A percentile compares a stretch with the other conserved stretches of the same genome.
These are phyloP conservation scores for Falco biarmicus DNA, from an alignment of 2,797 vertebrate species.

Conservation along the genomic window DNA sequence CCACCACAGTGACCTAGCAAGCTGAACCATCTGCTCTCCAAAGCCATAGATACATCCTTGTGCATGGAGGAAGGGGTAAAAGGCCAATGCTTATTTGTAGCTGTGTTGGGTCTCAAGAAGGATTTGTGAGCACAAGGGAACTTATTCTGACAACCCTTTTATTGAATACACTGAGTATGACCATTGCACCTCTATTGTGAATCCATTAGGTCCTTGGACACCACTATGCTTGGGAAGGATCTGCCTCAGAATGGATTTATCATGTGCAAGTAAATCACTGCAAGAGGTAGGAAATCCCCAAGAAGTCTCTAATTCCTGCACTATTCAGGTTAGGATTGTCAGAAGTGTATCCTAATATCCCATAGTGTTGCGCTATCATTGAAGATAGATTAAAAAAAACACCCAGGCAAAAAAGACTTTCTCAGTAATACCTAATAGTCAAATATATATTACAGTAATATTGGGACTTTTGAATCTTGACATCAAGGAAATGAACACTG, in stretches of 20 bases:
- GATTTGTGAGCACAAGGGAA: neutral
- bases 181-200: neutral
- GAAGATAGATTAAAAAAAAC: neutral
- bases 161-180: neutral
- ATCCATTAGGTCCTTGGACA: neutral
- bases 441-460: slow-evolving; percentile 13
- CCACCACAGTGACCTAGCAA: neutral
- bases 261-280: neutral
- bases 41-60: neutral
- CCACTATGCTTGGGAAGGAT: neutral
- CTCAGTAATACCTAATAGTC: neutral
- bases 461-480: neutral
- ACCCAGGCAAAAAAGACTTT: neutral
- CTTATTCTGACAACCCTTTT: neutral
- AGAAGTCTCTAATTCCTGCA: neutral
- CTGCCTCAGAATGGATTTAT: neutral
- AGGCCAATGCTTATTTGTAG: neutral
- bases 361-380: neutral
- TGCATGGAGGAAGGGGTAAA: neutral
- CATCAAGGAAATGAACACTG: neutral
- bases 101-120: neutral
- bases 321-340: neutral
- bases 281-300: neutral
- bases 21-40: neutral
- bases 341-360: neutral